A percentile compares a stretch with the other conserved stretches of the same genome.
phyloP scores from a whole-genome alignment of 2,797 vertebrate species.

The Pipistrellus kuhlii region DNA sequence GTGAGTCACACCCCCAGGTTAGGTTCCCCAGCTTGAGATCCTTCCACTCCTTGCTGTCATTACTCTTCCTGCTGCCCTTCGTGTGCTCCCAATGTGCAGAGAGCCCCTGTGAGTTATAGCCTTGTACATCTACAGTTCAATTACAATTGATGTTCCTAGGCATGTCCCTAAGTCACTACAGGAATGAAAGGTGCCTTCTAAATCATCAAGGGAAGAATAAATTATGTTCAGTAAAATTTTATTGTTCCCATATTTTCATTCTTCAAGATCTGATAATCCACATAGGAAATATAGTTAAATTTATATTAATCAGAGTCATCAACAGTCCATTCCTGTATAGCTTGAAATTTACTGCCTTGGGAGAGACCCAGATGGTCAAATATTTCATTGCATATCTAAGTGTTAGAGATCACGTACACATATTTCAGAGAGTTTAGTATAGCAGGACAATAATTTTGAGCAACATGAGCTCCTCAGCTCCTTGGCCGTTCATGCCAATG shows the following conservation, averaged over 20 bases:
- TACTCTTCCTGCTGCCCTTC: slow-evolving; percentile 55
- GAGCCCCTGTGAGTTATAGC: slow-evolving; percentile 64
- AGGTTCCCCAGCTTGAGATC: background rate
- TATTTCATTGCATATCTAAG: slow-evolving; percentile 22
- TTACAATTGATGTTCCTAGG: slow-evolving; percentile 72
- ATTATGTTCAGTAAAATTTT: slow-evolving; percentile 76
- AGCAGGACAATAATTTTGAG: background rate
- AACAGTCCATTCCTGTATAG: background rate
- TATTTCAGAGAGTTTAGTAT: background rate
- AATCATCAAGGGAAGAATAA: slow-evolving; percentile 77
- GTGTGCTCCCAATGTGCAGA: slow-evolving; percentile 52
- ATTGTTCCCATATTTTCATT: slow-evolving; percentile 68
- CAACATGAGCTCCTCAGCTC: background rate
- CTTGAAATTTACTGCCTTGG: slow-evolving; percentile 54
- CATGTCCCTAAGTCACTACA: slow-evolving; percentile 69
- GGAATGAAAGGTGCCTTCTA: slow-evolving; percentile 76
- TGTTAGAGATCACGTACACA: background rate
- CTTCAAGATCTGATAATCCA: slow-evolving; percentile 50
- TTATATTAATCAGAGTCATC: slow-evolving; percentile 64
- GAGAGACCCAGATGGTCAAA: slow-evolving; percentile 31
- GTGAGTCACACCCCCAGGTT: slow-evolving; percentile 35
- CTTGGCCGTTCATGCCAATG: background rate
- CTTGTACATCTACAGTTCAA: slow-evolving; percentile 50
- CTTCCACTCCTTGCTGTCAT: slow-evolving; percentile 22
- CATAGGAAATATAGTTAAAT: slow-evolving; percentile 63